Base-by-base conservation (phyloP, 2,888 invertebrate species). In the Drosophila colorata region DNA sequence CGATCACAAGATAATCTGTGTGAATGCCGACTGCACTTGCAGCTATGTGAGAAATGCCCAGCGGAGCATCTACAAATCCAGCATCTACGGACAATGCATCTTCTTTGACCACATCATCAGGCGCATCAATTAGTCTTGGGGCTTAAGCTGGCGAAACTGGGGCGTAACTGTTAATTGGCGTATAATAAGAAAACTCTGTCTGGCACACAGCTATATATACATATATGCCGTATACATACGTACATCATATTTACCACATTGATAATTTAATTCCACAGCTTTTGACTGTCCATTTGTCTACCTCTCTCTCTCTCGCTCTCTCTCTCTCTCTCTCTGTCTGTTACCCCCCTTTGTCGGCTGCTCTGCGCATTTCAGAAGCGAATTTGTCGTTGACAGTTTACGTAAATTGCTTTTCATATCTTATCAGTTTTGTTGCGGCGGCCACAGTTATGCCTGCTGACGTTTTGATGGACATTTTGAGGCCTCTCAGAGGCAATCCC, bases 371-470 rank as follows among this genome's bases (percentile, higher is more conserved):
- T 35, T 47, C 60, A 51, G 55, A 69, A 77, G 51, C 65, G 71
- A 78, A 80, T 87, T 85, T 87, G 87, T 70, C 67, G 74, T 69
- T 85, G 88, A 80, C 88, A 87, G 88, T 80, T 85, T 71, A 83
- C 78, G 85, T 80, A 85, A 85, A 87, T 85, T 86, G 78, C 85
- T 78, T 85, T 87, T 80, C 73, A 69, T 85, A 82, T 80, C 87
- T 78, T 84, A 75, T 87, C 78, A 69, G 63, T 65, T 51, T 33
- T 63, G 48, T 68, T 59, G 65, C 41, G 60, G 49, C 37, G 55
- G 68, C 64, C 60, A 72, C 72, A 72, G 72, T 78, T 75, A 79
- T 79, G 73, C 66, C 79, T 75, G 72, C 71, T 85, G 85, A 78
- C 82, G 41, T 74, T 78, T 69, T 84, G 84, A 83, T 83, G 76